Evolutionary conservation across 2,888 invertebrate genomes (phyloP).

Genomic region (Troilus luridus): DNA sequence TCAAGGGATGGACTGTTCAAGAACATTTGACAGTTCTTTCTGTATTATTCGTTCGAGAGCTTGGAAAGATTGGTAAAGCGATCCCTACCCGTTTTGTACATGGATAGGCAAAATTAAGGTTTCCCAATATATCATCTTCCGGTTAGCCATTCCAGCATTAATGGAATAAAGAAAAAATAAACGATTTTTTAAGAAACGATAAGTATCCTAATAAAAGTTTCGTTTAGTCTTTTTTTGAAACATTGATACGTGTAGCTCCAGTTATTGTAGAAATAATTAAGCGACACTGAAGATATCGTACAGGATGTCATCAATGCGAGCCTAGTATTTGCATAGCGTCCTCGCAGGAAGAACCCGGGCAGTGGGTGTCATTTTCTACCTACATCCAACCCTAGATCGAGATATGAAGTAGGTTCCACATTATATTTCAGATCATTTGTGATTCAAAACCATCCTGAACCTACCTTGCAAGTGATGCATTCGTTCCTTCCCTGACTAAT

Average conservation of each 20-base stretch:
- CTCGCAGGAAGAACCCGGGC: background rate
- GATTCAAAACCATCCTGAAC: constrained; percentile 38
- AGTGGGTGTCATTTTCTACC: constrained; percentile 49
- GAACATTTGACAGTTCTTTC: too few species aligned
- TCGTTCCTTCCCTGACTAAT: background rate
- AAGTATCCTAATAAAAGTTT: background rate
- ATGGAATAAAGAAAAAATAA: too few species aligned
- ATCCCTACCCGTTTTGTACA: too few species aligned
- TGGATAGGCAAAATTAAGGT: too few species aligned
- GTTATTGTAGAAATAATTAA: background rate
- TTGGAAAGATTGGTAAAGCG: too few species aligned
- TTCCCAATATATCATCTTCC: too few species aligned
- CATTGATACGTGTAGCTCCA: background rate
- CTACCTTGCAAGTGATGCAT: background rate
- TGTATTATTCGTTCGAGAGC: too few species aligned
- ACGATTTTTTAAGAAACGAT: too few species aligned
- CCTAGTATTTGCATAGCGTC: constrained; percentile 18
- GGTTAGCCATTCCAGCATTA: too few species aligned
- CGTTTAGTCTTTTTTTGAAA: background rate
- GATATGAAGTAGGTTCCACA: constrained; percentile 39
- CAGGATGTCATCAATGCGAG: background rate
- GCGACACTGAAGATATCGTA: background rate
- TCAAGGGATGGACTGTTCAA: too few species aligned
- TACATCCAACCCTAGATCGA: constrained; percentile 6
- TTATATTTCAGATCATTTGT: constrained; percentile 50